Evolutionary conservation across 2,797 vertebrate species (phyloP), one percentile per base, ranked within the genome.

Genomic region (Hippocampus kuda): DNA sequence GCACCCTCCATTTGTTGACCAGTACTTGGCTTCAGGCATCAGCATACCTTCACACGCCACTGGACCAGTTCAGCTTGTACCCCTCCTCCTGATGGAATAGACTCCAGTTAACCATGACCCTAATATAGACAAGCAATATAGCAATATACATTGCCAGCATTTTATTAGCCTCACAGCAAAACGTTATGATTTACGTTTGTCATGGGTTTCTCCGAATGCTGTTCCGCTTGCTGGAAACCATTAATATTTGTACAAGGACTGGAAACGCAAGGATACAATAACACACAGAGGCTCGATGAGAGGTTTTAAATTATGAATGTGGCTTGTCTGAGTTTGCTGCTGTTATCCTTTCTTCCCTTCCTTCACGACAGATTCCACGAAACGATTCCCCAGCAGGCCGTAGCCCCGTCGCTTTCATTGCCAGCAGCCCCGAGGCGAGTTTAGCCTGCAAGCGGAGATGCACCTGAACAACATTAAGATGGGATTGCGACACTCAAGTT

Each of bases 401-500:
- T 38, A 70, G 65, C 68, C 71, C 44, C 13, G 30, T 59, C 74
- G 75, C 65, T 67, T 72, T 38, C n/a, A 24, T 59, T 74, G 77
- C 77, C 83, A 83, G 79, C 70, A 72, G 77, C 79, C 83, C 73
- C 22, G 74, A 80, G 79, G 84, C 63, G 6, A 77, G 71, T 78
- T 84, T 71, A 83, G 78, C 82, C 78, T 73, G 74, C 62, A 74
- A 65, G 76, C 72, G 73, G 64, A 67, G 67, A 69, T 68, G 76
- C 80, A 85, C 84, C 83, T 81, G 84, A 73, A 79, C 81, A 80
- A 80, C 77, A 77, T 75, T 85, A 85, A 84, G 48, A 80, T 66
- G 72, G 77, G 79, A 86, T 83, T 77, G 73, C 49, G 41, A 67
- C 38, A 30, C 75, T 84, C 70, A 62, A 75, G 76, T 81, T 85